Conservation (phyloP, 2,113 vertebrate genomes). For the Triplophysa rosa region DNA sequence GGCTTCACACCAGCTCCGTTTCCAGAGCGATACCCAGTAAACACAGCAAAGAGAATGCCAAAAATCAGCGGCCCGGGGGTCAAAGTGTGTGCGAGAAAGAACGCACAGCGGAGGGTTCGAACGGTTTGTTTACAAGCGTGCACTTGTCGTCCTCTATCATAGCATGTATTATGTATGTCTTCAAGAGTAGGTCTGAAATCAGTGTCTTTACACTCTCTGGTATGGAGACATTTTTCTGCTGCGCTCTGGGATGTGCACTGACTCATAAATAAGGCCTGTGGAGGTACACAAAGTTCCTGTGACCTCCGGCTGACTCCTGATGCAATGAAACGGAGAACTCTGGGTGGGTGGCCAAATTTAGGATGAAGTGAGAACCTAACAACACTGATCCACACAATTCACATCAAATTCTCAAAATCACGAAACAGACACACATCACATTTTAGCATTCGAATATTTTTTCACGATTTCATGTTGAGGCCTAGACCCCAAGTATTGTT, state of each 20-base stretch:
- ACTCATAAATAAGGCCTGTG: slow-evolving; percentile 55
- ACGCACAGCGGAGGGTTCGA: background rate
- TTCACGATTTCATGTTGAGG: too few species aligned
- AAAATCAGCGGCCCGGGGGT: slow-evolving; percentile 29
- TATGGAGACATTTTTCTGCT: slow-evolving; percentile 12
- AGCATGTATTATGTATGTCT: slow-evolving; percentile 27
- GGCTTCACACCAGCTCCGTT: slow-evolving; percentile 60
- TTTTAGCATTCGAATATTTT: too few species aligned
- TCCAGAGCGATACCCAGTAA: slow-evolving; percentile 66
- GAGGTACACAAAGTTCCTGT: slow-evolving; percentile 40
- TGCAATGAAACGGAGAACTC: slow-evolving; percentile 20
- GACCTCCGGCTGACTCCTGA: slow-evolving; percentile 55
- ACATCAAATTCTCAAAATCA: too few species aligned
- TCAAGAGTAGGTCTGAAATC: slow-evolving; percentile 22
- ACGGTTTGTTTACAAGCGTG: slow-evolving; percentile 31
- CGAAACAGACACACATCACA: too few species aligned
- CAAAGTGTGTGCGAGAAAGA: slow-evolving; percentile 7
- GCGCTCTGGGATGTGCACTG: slow-evolving; percentile 51
- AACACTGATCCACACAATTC: too few species aligned
- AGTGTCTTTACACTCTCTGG: slow-evolving; percentile 14
- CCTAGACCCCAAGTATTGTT: too few species aligned
- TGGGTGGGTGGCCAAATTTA: slow-evolving; percentile 21
- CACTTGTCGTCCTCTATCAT: slow-evolving; percentile 26
- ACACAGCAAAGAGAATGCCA: slow-evolving; percentile 61
- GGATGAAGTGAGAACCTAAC: slow-evolving; percentile 32